Percentiles rank a stretch among this genome's conserved stretches.
Conservation (phyloP, 2,113 vertebrate species). For the Melospiza melodia region DNA sequence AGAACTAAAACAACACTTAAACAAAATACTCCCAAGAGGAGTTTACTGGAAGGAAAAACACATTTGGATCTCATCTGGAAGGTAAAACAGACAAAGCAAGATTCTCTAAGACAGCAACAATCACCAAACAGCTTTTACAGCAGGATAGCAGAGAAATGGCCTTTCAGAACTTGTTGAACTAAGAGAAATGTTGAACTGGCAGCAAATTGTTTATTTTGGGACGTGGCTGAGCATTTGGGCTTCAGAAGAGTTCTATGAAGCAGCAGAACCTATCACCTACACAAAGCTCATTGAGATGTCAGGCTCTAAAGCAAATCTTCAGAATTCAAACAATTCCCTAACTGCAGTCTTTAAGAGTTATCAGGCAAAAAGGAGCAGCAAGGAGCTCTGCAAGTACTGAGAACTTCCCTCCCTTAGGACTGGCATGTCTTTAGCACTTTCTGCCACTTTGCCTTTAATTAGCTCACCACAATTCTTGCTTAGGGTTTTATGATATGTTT, state of each 20-base stretch:
- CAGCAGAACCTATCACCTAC: neutral
- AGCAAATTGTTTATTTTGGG: rapidly evolving
- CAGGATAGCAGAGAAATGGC: neutral
- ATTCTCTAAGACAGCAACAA: neutral
- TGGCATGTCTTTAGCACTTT: neutral
- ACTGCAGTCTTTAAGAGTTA: neutral
- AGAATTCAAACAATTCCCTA: neutral
- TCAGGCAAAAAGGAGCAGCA: neutral
- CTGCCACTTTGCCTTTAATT: neutral
- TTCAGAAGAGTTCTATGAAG: neutral
- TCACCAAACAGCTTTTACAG: neutral
- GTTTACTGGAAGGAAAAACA: neutral
- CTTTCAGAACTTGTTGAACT: neutral
- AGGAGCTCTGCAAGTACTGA: neutral
- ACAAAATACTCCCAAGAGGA: neutral
- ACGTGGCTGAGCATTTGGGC: neutral
- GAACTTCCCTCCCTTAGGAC: neutral
- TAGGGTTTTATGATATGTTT: neutral
- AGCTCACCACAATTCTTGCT: neutral
- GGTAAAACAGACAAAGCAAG: neutral
- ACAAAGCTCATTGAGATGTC: neutral
- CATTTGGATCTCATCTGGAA: neutral
- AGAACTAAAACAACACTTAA: neutral
- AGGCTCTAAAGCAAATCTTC: neutral
- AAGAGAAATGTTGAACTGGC: neutral